phyloP scores from a whole-genome alignment of 2,113 vertebrate genomes.

The Trachemys scripta region DNA sequence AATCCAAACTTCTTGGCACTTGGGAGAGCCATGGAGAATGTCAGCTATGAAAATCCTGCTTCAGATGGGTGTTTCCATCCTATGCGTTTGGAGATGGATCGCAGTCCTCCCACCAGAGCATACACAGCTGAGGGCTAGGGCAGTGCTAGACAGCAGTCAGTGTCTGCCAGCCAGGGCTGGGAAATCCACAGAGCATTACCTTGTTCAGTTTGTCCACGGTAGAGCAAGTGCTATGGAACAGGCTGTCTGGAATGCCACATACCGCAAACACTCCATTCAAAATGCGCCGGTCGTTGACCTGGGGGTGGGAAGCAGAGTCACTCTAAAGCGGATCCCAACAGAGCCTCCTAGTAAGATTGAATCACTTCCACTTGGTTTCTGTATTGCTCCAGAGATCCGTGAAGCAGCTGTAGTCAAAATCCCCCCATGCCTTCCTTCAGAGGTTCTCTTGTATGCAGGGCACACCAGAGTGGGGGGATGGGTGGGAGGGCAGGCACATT shows the following conservation, averaged over 20 bases:
- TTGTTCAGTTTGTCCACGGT: conserved; percentile 96
- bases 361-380: fast-evolving
- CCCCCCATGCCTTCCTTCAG: fast-evolving
- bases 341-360: neutral
- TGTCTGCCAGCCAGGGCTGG: neutral
- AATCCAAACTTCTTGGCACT: fast-evolving
- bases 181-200: conserved; percentile 73
- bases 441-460: neutral
- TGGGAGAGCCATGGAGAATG: neutral
- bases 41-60: neutral
- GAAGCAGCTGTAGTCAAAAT: neutral
- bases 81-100: neutral
- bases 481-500: neutral
- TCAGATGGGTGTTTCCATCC: neutral
- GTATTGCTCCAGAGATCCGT: fast-evolving
- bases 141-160: neutral
- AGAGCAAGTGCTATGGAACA: conserved; percentile 89
- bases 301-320: neutral
- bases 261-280: conserved; percentile 91
- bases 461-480: fast-evolving
- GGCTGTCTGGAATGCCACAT: conserved; percentile 91
- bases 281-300: conserved; percentile 94
- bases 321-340: fast-evolving
- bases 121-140: neutral
- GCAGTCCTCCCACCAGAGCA: neutral